These are phyloP conservation scores for Aphidoletes aphidimyza DNA, from an alignment of 2,888 invertebrate species.

Conservation along the genomic window DNA sequence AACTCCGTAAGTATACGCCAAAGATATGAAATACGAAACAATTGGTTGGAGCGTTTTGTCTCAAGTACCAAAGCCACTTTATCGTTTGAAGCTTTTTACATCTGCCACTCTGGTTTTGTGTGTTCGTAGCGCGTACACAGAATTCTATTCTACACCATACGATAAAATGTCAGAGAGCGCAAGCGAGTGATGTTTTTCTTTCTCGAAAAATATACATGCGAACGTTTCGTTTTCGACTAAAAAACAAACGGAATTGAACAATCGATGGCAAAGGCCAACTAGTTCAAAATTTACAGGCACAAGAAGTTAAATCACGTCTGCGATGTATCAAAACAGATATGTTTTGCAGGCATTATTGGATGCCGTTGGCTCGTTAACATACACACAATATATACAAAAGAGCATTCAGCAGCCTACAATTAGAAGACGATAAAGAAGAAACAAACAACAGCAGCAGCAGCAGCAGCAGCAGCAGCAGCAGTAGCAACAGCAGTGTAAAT, in stretches of 20 bases:
- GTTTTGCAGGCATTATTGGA: background rate
- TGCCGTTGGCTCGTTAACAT: background rate
- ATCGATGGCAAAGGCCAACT: background rate
- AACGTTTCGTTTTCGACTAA: too few species aligned
- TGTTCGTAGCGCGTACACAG: background rate
- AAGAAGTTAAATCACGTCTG: background rate
- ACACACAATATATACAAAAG: background rate
- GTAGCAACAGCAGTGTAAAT: background rate
- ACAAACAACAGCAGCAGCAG: background rate
- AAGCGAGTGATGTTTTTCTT: too few species aligned
- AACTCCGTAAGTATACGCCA: constrained; percentile 36
- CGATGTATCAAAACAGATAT: background rate
- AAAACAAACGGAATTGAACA: background rate
- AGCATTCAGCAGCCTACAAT: background rate
- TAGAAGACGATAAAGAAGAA: background rate
- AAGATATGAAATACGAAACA: constrained; percentile 8
- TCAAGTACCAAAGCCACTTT: constrained; percentile 23
- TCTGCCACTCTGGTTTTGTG: background rate
- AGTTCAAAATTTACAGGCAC: background rate
- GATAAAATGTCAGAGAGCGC: too few species aligned
- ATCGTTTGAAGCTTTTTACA: background rate
- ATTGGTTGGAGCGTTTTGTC: constrained; percentile 11
- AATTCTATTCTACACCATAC: too few species aligned
- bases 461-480: background rate
- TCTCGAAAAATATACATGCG: too few species aligned